Conservation (phyloP, 2,113 vertebrate genomes). For the Meriones unguiculatus region DNA sequence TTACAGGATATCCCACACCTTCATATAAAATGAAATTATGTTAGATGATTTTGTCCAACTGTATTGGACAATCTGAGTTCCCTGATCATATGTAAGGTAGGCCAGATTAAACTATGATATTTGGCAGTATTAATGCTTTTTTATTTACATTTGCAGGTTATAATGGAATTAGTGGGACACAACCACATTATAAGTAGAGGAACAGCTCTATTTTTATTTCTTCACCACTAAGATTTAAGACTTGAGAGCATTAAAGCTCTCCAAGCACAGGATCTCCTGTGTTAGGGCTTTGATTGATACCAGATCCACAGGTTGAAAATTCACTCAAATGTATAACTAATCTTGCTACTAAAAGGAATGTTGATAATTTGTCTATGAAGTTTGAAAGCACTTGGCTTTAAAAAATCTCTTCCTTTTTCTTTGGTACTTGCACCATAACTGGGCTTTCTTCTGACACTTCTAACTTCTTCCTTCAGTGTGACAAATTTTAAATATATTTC, state of each 20-base stretch:
- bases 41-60: not conserved
- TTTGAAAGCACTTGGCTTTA: slow-evolving; percentile 5
- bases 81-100: not conserved
- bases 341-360: not conserved
- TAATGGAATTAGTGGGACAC: not conserved
- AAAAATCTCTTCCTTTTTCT: slow-evolving; percentile 2
- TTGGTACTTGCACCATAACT: not conserved
- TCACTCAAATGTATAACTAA: not conserved
- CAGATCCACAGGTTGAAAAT: slow-evolving; percentile 39
- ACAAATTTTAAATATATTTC: slow-evolving; percentile 55
- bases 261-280: not conserved
- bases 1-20: not conserved
- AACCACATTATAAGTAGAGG: not conserved
- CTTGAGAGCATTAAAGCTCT: not conserved
- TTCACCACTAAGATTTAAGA: not conserved
- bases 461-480: not conserved
- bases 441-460: not conserved
- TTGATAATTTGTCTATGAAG: not conserved
- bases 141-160: not conserved
- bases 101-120: not conserved
- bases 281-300: slow-evolving; percentile 15
- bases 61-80: not conserved
- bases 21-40: not conserved
- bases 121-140: not conserved
- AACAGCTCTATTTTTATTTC: not conserved